phyloP scores from a whole-genome alignment of 2,113 vertebrate species.

The Oreotrochilus melanogaster region DNA sequence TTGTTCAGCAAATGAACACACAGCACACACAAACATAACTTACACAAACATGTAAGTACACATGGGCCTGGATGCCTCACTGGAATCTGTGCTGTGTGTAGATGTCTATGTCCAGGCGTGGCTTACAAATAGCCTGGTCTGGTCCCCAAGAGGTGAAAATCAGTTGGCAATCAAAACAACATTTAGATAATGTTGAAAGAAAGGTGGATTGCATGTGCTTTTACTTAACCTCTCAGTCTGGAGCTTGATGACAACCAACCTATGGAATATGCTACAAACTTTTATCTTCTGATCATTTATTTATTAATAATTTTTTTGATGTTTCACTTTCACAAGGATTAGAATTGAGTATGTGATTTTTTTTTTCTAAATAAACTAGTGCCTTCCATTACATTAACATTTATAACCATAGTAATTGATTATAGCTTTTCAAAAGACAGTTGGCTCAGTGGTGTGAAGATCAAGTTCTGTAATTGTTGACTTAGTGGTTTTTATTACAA shows the following conservation, averaged over 20 bases:
- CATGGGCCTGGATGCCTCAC: neutral
- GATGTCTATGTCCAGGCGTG: accelerated
- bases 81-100: neutral
- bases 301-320: neutral
- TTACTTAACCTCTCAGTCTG: neutral
- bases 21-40: neutral
- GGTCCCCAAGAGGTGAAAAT: neutral
- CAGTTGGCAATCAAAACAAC: neutral
- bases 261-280: neutral
- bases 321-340: neutral
- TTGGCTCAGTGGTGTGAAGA: neutral
- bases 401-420: neutral
- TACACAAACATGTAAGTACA: neutral
- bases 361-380: neutral
- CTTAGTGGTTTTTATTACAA: neutral
- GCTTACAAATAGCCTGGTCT: neutral
- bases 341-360: neutral
- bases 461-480: neutral
- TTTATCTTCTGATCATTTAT: neutral
- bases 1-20: neutral
- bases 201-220: accelerated
- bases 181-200: neutral
- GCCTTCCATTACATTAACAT: neutral
- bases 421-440: neutral
- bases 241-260: neutral